These are phyloP conservation scores for Phocides pigmalion DNA, from an alignment of 1,140 invertebrate genomes.

Conservation along the genomic window DNA sequence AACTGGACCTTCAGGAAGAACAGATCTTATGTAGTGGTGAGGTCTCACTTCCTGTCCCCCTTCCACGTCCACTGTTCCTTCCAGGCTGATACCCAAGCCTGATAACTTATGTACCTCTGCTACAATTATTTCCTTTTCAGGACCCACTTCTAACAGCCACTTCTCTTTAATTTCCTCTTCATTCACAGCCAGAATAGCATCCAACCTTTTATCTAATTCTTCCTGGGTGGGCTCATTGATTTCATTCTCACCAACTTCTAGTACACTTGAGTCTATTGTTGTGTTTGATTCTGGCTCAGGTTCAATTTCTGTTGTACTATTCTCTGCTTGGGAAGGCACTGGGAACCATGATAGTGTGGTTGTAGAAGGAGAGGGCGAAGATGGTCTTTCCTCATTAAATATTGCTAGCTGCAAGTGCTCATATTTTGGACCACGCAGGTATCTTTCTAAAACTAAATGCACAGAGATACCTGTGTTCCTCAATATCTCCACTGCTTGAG, in stretches of 20 bases:
- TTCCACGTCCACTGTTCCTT: slow-evolving; percentile 96
- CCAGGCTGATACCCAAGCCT: slow-evolving; percentile 95
- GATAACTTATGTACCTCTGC: slow-evolving; percentile 93
- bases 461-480: slow-evolving; percentile 93
- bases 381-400: slow-evolving; percentile 87
- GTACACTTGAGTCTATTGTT: slow-evolving; percentile 86
- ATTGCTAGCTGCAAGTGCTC: slow-evolving; percentile 94
- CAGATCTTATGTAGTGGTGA: slow-evolving; percentile 94
- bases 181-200: slow-evolving; percentile 83
- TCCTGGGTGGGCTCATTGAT: slow-evolving; percentile 83
- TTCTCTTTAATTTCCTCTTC: slow-evolving; percentile 85
- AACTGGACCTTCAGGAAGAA: slow-evolving; percentile 94
- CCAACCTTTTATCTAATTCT: slow-evolving; percentile 83
- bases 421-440: slow-evolving; percentile 94
- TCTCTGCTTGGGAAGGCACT: slow-evolving; percentile 85
- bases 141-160: slow-evolving; percentile 89
- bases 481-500: slow-evolving; percentile 94
- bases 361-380: slow-evolving; percentile 88
- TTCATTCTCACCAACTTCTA: slow-evolving; percentile 76
- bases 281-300: slow-evolving; percentile 87
- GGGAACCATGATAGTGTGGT: slow-evolving; percentile 90
- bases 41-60: slow-evolving; percentile 92
- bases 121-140: slow-evolving; percentile 89
- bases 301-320: slow-evolving; percentile 85
- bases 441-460: slow-evolving; percentile 92